Evolutionary conservation across 2,113 vertebrate genomes (phyloP), one percentile per base, ranked within the genome.

Genomic region (Cricetomys ansorgei): DNA sequence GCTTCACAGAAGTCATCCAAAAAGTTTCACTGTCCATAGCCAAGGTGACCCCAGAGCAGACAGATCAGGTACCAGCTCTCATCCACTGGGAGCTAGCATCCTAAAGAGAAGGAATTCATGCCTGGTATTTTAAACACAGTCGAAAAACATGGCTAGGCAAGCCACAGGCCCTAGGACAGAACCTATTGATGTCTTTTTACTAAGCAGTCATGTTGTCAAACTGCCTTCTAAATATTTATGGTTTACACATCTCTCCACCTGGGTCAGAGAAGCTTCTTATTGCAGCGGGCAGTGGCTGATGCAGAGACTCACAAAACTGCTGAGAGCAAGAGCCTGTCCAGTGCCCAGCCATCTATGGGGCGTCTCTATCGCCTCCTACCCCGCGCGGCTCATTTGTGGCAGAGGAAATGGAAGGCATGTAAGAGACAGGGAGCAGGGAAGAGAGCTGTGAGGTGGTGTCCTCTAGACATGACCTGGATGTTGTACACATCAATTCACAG

Each of bases 1-100:
- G 43, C n/a, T 93, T 75, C 67, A 65, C 29, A 70, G 62, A 90
- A 83, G 81, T 37, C 90, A 89, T 25, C 43, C 37, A 62, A 67
- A 43, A 45, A 40, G 43, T 73, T 73, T 67, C 9, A 13, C 17
- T 65, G 29, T 53, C 79, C 11, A 9, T 21, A 57, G 73, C 34
- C 76, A 89, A 80, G 64, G 73, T 2, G 17, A 91, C 31, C 40
- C 16, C 43, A 10, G 40, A 31, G 43, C 23, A 50, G 89, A 62
- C n/a, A 4, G 3, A 23, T 7, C 43, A 37, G 0, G 4, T 62
- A 43, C 57, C 27, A 31, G 70, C 27, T n/a, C n/a, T 53, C 13
- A 9, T 8, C 2, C 16, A 77, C 29, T 1, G 0, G 53, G 21
- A 77, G 76, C 2, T 4, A 1, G 34, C 67, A 48, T 8, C 75